Base-by-base conservation (phyloP, 1,140 invertebrate species). In the Rhynchophorus ferrugineus region DNA sequence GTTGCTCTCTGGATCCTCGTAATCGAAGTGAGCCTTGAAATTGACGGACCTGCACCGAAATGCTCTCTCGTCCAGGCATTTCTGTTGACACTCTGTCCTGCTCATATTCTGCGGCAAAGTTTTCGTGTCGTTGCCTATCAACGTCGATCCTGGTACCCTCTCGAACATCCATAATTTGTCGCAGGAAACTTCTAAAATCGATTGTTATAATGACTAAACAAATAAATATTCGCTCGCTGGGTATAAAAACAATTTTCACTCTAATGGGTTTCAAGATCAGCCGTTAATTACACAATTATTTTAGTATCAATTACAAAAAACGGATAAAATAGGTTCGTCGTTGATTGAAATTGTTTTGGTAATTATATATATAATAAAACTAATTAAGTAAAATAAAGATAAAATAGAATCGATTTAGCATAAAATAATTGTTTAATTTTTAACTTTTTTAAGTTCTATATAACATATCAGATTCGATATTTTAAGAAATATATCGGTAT, bases 101-200 rank as follows among this genome's bases (percentile, higher is more conserved):
- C 71, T 72, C 54, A 73, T 61, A 59, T 67, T 57, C 44, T 63
- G 18, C 13, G 68, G 54, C 56, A 75, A 61, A 55, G 61, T 70
- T 67, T 73, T 73, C 39, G 69, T 70, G 54, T 71, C 65, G 57
- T 71, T 73, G 34, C 69, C 72, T 22, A 76, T 63, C 56, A 76
- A 57, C 43, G 66, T 73, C 41, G 70, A 71, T 44, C 72, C 74
- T 43, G 73, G 70, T 48, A 75, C 69, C 61, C 71, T 68, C 56
- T 73, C 72, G 43, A 75, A 67, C 34, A 67, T 62, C 73, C 73
- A 76, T 18, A 65, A 56, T 49, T 71, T 72, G 3, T 54, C 47
- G 38, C 62, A 69, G 14, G 45, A 41, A 38, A 38, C 9, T n/a
- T 22, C 56, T 61, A 9, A 44, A 58, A 52, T 22, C 11, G 9